Conservation (phyloP, 2,113 vertebrate genomes). For the Naja naja region DNA sequence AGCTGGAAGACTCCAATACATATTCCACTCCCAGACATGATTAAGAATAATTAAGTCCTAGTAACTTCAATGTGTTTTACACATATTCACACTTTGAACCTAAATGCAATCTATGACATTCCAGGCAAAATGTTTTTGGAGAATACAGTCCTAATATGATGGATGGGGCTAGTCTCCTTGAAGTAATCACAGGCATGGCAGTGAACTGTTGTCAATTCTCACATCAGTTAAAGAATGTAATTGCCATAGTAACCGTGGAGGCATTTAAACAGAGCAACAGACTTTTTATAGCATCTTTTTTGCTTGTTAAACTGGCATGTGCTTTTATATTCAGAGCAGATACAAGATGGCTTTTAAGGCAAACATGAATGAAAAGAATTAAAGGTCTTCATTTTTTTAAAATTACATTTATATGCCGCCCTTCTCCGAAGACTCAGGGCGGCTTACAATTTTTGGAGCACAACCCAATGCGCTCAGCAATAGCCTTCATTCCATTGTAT, state of each 20-base stretch:
- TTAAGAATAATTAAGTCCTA: neutral
- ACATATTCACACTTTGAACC: neutral
- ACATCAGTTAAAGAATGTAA: conserved; percentile 55
- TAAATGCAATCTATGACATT: neutral
- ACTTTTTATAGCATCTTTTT: conserved; percentile 66
- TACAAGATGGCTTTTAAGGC: conserved; percentile 8
- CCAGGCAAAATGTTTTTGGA: neutral
- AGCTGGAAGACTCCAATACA: neutral
- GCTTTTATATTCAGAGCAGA: conserved; percentile 65
- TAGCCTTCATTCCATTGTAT: too few relatives aligned
- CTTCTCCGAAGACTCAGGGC: too few relatives aligned
- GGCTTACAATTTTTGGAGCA: too few relatives aligned
- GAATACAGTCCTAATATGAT: neutral
- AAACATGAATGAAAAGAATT: neutral
- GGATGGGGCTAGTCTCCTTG: conserved; percentile 14
- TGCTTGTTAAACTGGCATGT: conserved; percentile 58
- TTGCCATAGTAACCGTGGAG: conserved; percentile 65
- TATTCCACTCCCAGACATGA: neutral
- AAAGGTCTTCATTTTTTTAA: neutral
- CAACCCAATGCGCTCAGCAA: too few relatives aligned
- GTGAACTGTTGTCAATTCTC: conserved; percentile 36
- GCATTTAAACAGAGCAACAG: conserved; percentile 68
- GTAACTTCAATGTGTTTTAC: neutral
- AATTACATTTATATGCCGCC: too few relatives aligned
- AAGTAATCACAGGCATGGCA: conserved; percentile 47